Evolutionary conservation across 2,113 vertebrate genomes (phyloP), one percentile per base, ranked within the genome.

Genomic region (Hemibagrus wyckioides): DNA sequence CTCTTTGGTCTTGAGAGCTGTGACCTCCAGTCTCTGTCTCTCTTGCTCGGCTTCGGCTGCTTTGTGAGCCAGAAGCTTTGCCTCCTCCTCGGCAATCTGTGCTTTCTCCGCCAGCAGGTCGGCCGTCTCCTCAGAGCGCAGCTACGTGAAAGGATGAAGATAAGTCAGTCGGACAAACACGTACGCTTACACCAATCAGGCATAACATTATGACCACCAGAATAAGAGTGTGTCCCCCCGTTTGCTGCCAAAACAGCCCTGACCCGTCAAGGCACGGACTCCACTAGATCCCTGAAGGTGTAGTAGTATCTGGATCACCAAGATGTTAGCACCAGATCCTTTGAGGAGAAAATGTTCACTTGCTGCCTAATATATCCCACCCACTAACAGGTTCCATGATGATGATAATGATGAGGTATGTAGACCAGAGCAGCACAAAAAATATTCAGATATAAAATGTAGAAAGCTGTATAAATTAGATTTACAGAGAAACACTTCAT

Each of bases 81-180:
- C 97, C 88, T 98, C 97, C 69, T 98, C 97, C 77, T 97, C 96
- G 0, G 97, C 97, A 59, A 98, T 98, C 94, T 97, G 97, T 79
- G 97, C 97, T 89, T 98, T 98, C 93, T 98, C 97, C 11, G 97
- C 97, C 92, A 98, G 92, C 82, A 98, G 92, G 90, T 98, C 97
- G 0, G 97, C 97, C 0, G 97, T 95, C 91, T 97, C 97, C 92
- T 98, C 97, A 0, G 97, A 98, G 57, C 96, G 96, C 54, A 97
- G 90, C 97, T 98, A 73, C 14, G 76, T n/a, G 83, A 33, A 84
- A 13, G 17, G 11, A 79, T 30, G 67, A 21, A 82, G 73, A 79
- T 28, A 87, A 88, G 41, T 82, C 54, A 81, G 13, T 48, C 41
- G 71, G 39, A 86, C 11, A 19, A 25, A 61, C 80, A 82, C 15